Percentiles rank a stretch among this genome's conserved stretches.
phyloP scores from a whole-genome alignment of 2,797 vertebrate species.

The Hephaestus fuliginosus region DNA sequence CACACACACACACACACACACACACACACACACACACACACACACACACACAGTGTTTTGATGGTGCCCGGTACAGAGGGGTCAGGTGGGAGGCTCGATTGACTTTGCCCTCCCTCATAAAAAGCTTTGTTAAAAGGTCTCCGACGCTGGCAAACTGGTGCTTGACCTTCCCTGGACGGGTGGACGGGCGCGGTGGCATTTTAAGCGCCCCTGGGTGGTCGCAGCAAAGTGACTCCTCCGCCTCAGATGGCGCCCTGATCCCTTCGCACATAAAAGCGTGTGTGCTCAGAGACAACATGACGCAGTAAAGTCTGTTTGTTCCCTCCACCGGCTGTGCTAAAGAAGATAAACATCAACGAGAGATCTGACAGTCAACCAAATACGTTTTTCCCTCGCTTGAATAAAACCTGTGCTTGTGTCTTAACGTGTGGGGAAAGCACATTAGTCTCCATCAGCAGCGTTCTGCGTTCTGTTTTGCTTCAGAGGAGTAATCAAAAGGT shows the following conservation, averaged over 20 bases:
- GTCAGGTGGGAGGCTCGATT: conserved; percentile 44
- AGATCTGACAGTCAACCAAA: neutral
- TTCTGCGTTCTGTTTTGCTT: conserved; percentile 3
- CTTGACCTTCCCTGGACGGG: conserved; percentile 59
- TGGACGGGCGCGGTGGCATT: conserved; percentile 35
- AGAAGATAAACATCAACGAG: neutral
- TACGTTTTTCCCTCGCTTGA: neutral
- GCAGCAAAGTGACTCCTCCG: neutral
- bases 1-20: conserved; percentile 29
- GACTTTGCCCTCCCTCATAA: conserved; percentile 45
- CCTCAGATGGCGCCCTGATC: conserved; percentile 36
- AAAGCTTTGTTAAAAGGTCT: conserved; percentile 70
- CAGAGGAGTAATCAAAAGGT: neutral
- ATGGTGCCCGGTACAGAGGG: conserved; percentile 38
- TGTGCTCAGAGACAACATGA: neutral
- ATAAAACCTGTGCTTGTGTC: neutral
- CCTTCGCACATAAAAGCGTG: conserved; percentile 26
- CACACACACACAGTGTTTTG: conserved; percentile 51
- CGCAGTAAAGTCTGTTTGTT: conserved; percentile 12
- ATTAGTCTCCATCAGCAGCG: conserved; percentile 5
- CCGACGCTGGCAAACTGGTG: neutral
- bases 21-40: conserved; percentile 10
- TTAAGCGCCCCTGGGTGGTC: conserved; percentile 32
- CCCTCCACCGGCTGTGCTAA: neutral
- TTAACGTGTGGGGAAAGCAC: conserved; percentile 4